These are phyloP conservation scores for Aphrocallistes beatrix DNA, from an alignment of 37 sponge, comb jelly and placozoan species.

Conservation along the genomic window DNA sequence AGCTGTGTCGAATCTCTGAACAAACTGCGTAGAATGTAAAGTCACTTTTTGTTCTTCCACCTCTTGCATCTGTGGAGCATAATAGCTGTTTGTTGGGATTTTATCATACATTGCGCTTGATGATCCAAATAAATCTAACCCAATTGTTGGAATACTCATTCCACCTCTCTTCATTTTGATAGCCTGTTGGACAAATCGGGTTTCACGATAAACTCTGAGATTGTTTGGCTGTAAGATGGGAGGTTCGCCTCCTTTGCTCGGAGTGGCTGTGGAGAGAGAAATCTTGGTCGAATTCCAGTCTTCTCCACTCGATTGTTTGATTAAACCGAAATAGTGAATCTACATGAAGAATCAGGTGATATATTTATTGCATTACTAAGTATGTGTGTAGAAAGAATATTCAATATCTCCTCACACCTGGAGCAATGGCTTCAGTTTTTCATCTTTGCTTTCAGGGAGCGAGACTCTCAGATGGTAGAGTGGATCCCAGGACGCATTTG, in stretches of 20 bases:
- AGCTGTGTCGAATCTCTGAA: conserved; percentile 3
- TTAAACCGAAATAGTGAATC: conserved; percentile 3
- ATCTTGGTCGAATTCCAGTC: not conserved
- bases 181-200: too few relatives aligned
- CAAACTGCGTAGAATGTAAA: not conserved
- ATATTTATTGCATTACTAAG: too few relatives aligned
- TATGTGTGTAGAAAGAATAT: too few relatives aligned
- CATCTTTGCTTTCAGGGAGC: not conserved
- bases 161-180: too few relatives aligned
- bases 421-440: not conserved
- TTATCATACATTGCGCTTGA: not conserved
- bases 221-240: not conserved
- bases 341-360: not conserved
- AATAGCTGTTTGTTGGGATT: not conserved
- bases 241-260: not conserved
- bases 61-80: not conserved
- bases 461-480: not conserved
- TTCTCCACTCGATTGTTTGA: conserved; percentile 8
- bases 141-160: not conserved
- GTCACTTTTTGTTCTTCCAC: not conserved
- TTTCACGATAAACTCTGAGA: not conserved
- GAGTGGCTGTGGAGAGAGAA: not conserved
- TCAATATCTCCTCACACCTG: too few relatives aligned
- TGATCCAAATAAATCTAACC: too few relatives aligned
- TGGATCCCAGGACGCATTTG: conserved; percentile 5